Base-by-base conservation (phyloP, 2,797 vertebrate species). In the Pseudopleuronectes americanus region DNA sequence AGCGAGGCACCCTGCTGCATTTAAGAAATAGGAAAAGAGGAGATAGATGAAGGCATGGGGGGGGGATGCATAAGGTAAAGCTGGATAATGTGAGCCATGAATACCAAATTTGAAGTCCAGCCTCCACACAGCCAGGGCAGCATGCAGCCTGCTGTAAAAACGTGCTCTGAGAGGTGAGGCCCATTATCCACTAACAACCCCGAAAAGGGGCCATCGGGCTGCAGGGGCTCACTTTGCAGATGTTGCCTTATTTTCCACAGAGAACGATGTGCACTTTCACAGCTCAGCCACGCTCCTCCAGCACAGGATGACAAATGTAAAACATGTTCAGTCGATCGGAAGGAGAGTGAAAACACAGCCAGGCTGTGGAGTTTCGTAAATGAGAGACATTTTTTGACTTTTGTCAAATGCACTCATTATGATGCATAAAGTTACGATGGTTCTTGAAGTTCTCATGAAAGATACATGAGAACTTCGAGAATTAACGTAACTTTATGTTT, bases 121-220 rank as follows among this genome's bases (percentile, higher is more conserved):
- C 51, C 69, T 71, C 75, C 67, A 68, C 58, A 41, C 65, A 67
- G 70, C 53, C 64, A 53, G 73, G 64, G 67, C 63, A 33, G 55
- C 24, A 4, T 23, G 19, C 76, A 74, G 71, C 47, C 64, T 66
- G 78, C 75, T 81, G 81, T 64, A 83, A 68, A 84, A 91, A 83
- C 77, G 69, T 73, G 80, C 63, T 65, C 60, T 64, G 66, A 82
- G 74, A 82, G 79, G 79, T 83, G 80, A 83, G 85, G 58, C 73
- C 87, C 84, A 92, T 91, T 90, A 92, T 84, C 83, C 59, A 77
- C 79, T 73, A 83, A 87, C 83, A 76, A 87, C 70, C 74, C 69
- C 7, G 17, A 41, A 45, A 79, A 74, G 87, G 78, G 89, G 74
- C 74, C 77, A 84, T 63, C 57, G 54, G 57, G 74, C 68, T 56